Percentiles rank a stretch among this genome's conserved stretches.
Evolutionary conservation across 2,797 vertebrate genomes (phyloP).

Genomic region (Rhodeus uyekii): DNA sequence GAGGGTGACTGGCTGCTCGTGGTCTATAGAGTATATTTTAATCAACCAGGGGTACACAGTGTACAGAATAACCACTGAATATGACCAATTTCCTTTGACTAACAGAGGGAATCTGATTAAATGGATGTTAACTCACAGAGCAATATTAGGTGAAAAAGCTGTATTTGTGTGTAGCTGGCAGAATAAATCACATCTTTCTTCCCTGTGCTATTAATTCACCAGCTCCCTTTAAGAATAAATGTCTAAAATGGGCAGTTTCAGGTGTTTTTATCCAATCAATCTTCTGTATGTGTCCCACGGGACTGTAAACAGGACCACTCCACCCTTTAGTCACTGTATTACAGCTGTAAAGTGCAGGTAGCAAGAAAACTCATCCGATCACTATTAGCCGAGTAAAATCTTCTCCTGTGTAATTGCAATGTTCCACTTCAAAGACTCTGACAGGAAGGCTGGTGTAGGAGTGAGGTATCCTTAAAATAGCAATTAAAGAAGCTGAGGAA

Average conservation of each 20-base stretch:
- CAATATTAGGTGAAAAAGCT: conserved; percentile 13
- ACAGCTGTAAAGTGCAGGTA: conserved; percentile 50
- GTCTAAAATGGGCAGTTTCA: conserved; percentile 27
- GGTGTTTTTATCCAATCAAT: conserved; percentile 51
- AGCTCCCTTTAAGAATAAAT: conserved; percentile 44
- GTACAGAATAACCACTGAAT: conserved; percentile 12
- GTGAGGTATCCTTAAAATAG: conserved; percentile 63
- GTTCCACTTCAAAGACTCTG: conserved; percentile 62
- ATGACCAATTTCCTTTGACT: conserved; percentile 10
- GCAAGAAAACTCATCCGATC: conserved; percentile 54
- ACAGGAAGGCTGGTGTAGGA: conserved; percentile 57
- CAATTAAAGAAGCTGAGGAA: conserved; percentile 61
- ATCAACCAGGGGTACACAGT: background rate
- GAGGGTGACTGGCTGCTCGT: background rate
- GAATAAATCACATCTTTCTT: conserved; percentile 25
- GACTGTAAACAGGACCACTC: conserved; percentile 51
- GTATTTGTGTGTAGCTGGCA: conserved; percentile 5
- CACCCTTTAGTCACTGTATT: conserved; percentile 53
- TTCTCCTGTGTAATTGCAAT: conserved; percentile 64
- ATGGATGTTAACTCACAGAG: background rate
- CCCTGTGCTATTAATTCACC: conserved; percentile 23
- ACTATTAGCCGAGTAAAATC: conserved; percentile 58
- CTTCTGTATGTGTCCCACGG: conserved; percentile 47
- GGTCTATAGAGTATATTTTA: conserved; percentile 23
- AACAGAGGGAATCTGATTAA: conserved; percentile 14